Conservation (phyloP, 2,113 vertebrate genomes). For the Phrynosoma platyrhinos region DNA sequence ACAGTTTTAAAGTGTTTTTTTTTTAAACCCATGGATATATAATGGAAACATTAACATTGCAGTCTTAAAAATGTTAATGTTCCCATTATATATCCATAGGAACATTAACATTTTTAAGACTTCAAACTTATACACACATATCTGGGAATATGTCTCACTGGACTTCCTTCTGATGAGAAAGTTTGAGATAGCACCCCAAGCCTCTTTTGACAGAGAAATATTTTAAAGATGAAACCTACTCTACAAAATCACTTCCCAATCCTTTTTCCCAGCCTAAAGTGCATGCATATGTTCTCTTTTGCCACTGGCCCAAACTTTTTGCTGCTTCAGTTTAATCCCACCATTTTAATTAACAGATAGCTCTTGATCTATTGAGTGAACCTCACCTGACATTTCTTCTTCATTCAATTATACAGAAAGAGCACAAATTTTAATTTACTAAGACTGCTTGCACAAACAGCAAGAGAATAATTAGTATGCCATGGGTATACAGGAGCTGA, state of each 20-base stretch:
- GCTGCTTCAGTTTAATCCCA: background rate
- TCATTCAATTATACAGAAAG: background rate
- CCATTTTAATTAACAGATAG: background rate
- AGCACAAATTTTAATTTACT: background rate
- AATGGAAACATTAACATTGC: no score
- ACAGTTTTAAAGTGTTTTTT: background rate
- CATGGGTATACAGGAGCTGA: background rate
- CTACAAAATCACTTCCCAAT: background rate
- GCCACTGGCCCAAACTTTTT: background rate
- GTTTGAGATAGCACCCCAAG: background rate
- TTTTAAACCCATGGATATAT: background rate
- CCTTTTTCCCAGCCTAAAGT: background rate
- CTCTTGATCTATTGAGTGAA: background rate
- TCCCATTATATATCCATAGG: no score
- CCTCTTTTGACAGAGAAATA: background rate
- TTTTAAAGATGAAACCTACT: background rate
- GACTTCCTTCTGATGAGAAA: background rate
- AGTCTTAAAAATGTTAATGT: no score
- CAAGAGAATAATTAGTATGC: background rate
- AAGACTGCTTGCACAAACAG: background rate
- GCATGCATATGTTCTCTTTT: background rate
- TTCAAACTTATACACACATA: background rate
- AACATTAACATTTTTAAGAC: background rate
- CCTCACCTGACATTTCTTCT: background rate
- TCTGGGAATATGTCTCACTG: background rate